Evolutionary conservation across 2,113 vertebrate genomes (phyloP), one percentile per base, ranked within the genome.

Genomic region (Casuarius casuarius): DNA sequence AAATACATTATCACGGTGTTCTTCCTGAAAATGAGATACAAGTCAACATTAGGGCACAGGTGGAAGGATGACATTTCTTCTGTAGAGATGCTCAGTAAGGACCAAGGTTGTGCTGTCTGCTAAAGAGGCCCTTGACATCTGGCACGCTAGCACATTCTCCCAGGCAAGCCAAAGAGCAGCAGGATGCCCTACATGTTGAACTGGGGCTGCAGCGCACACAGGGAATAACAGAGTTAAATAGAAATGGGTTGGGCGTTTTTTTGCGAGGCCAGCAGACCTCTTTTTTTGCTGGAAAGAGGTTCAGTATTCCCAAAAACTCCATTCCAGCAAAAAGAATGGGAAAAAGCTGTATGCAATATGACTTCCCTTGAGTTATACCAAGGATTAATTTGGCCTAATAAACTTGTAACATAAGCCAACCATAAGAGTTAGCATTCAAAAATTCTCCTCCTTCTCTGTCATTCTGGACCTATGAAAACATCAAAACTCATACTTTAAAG

Each of bases 21-120:
- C 52, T 7, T 58, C 94, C 97, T 97, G 95, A 44, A 94, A 96
- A 66, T 68, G 63, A 95, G 62, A 96, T 5, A 14, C 35, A 91
- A 74, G 42, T 9, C n/a, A 82, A 1, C 2, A 4, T 58, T 14
- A 92, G 73, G 51, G 66, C 33, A 23, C 31, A n/a, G 67, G 19
- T 28, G 38, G 44, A 76, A 90, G 49, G 58, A 84, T 65, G 52
- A 1, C 54, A 44, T 46, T 58, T 56, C 44, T 66, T 77, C 33
- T 52, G 33, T 6, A 51, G 63, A 14, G n/a, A 20, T 38, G 31
- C 28, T 94, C 58, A 40, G 31, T 14, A 23, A 48, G 48, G 84
- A 58, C n/a, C 33, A 23, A 38, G 88, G 66, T 35, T 78, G 29
- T 10, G 33, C 42, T 75, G 62, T 31, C 33, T 49, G 42, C 66